Evolutionary conservation across 2,888 invertebrate genomes (phyloP), one percentile per base, ranked within the genome.

Genomic region (Cheilosia scutellata): DNA sequence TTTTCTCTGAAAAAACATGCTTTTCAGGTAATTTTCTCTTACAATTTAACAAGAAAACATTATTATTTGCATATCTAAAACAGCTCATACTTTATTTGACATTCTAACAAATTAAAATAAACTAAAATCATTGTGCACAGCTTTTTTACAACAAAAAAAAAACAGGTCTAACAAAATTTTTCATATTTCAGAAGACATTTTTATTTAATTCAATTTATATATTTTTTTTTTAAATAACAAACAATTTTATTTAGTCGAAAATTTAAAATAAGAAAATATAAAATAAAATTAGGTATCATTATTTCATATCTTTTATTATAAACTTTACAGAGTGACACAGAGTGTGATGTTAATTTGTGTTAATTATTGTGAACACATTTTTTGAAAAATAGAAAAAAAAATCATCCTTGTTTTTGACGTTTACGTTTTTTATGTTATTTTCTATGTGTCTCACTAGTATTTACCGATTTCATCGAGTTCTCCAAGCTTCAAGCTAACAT

Each of bases 71-170:
- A 51, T 11, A 49, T 33, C 2, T 27, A 5, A 20, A 49, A 51
- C 13, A 49, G 49, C 47, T 58, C 37, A 37, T 58, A 60, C 27
- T 37, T 49, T 37, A 16, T 53, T 60, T 44, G 20, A 60, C 13
- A 51, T 27, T 49, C 33, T 58, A 75, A 29, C 29, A 40, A 75
- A 58, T 49, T 20, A 31, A 70, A 62, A 47, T 55, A 62, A 71
- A 78, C 11, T 57, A 63, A 87, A 87, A 88, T 88, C 88, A 88
- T 88, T 88, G 88, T 88, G 88, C 88, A 87, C 83, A 80, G 65
- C 66, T 84, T 66, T 66, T 82, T 57, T 37, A 20, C 0, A 31
- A 42, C 16, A 44, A 13, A 55, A 20, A 29, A 47, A 55, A 72
- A 47, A 7, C 11, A 25, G n/a, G 31, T 60, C 9, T 16, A 65